These are phyloP conservation scores for Pachypanchax playfairii DNA, from an alignment of 2,113 vertebrate genomes.

Conservation along the genomic window DNA sequence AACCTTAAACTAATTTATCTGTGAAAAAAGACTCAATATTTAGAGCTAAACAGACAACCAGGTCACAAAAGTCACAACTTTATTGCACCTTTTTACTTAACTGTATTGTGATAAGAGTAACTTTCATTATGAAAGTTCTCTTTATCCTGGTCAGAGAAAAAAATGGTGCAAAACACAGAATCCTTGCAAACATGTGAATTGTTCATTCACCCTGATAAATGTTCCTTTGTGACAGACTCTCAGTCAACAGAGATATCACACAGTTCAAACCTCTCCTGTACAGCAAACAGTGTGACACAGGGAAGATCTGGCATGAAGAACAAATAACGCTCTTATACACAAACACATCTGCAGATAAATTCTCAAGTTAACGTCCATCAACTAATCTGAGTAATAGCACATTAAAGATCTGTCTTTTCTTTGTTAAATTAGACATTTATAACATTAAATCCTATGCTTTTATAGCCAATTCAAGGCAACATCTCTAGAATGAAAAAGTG, in stretches of 20 bases:
- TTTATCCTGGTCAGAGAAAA: constrained; percentile 66
- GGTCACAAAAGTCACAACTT: constrained; percentile 79
- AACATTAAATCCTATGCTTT: constrained; percentile 64
- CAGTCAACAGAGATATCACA: constrained; percentile 32
- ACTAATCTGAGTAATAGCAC: constrained; percentile 66
- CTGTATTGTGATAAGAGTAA: constrained; percentile 65
- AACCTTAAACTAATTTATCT: too few species aligned
- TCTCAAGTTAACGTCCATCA: constrained; percentile 66
- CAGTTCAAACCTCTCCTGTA: constrained; percentile 21
- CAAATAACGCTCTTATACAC: constrained; percentile 51
- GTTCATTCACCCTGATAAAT: constrained; percentile 47
- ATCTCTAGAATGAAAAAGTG: constrained; percentile 74
- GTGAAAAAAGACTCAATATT: too few species aligned
- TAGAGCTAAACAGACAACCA: neutral
- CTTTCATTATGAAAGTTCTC: constrained; percentile 77
- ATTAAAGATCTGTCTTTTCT: constrained; percentile 66
- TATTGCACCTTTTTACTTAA: constrained; percentile 79
- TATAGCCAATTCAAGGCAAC: constrained; percentile 76
- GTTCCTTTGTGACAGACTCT: constrained; percentile 33
- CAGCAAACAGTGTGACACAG: constrained; percentile 58
- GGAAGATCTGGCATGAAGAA: constrained; percentile 47
- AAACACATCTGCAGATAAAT: constrained; percentile 66
- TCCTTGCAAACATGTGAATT: constrained; percentile 68
- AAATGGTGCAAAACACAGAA: constrained; percentile 73
- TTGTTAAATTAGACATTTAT: constrained; percentile 69